These are phyloP conservation scores for Cathartes aura DNA, from an alignment of 2,113 vertebrate species.

Conservation along the genomic window DNA sequence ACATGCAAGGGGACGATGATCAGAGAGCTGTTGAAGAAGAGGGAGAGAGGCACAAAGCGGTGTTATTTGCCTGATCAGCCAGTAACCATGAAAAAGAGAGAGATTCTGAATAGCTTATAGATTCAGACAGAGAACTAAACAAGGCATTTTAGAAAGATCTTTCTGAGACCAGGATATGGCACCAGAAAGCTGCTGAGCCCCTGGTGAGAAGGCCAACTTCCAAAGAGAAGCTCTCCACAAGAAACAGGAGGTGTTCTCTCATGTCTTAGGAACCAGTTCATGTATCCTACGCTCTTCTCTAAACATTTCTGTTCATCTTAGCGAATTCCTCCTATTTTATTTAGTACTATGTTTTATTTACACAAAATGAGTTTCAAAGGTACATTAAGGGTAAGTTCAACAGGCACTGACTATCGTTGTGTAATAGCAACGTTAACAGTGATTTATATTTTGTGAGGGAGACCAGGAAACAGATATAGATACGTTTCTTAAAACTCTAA, in stretches of 20 bases:
- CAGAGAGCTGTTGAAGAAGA: not conserved
- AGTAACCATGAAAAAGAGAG: not conserved
- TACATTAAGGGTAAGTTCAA: not conserved
- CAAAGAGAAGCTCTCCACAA: not conserved
- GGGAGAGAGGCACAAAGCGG: not conserved
- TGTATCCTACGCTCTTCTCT: not conserved
- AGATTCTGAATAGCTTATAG: not conserved
- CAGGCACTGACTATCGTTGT: not conserved
- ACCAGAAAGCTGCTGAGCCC: not conserved
- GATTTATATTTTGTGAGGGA: not conserved
- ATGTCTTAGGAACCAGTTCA: not conserved
- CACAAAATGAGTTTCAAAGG: not conserved
- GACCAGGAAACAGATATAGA: not conserved
- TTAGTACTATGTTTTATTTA: not conserved
- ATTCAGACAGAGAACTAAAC: not conserved
- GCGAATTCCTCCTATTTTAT: not conserved
- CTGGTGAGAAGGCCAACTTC: not conserved
- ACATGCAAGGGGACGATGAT: not conserved
- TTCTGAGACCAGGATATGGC: not conserved
- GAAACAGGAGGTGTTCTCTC: not conserved
- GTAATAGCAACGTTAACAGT: not conserved
- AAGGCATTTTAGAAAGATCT: not conserved
- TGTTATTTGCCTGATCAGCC: not conserved
- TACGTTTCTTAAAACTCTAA: not conserved
- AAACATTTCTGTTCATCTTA: not conserved